Base-by-base conservation (phyloP, 2,888 invertebrate genomes). In the Achlya flavicornis region DNA sequence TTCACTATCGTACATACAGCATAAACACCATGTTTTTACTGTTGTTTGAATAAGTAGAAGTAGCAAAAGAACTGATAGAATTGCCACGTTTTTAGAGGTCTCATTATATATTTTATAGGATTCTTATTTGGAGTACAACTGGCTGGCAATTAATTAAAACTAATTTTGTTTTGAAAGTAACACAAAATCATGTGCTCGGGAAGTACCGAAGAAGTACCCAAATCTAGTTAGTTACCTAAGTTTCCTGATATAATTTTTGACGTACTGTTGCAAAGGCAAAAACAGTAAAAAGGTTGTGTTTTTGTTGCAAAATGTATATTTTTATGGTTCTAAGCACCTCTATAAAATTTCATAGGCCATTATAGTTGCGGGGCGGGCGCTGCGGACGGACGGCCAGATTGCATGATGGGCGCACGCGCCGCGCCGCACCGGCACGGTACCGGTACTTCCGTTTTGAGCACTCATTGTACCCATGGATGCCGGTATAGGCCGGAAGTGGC, bases 351-450 rank as follows among this genome's bases (percentile, higher is more conserved):
- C 71, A 74, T 66, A 73, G 76, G 67, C 65, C 63, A 73, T 73
- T 67, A 69, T 67, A 61, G 41, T 41, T 14, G 26, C 41, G 61
- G 65, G 57, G 60, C 64, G n/a, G 46, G 46, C 46, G 46, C 46
- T 46, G 46, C n/a, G 73, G 69, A 57, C 66, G 72, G 75, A 57
- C 66, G 72, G 75, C 79, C 78, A 79, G 74, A 80, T 79, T 77
- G 82, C 84, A 79, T 81, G 84, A 80, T 74, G 79, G 75, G 83
- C 86, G 90, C 92, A 89, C 91, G 91, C 89, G 91, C 89, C 86
- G 77, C 53, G n/a, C 43, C 43, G 43, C 48, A 8, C 7, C 53
- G 53, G n/a, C 53, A 10, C 19, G 19, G 41, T 41, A 41, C 53
- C 19, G 19, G 53, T 70, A 77, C 86, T 89, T 92, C 92, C 91